These are phyloP conservation scores for Drosophila cracens DNA, from an alignment of 2,888 invertebrate species.

Conservation along the genomic window DNA sequence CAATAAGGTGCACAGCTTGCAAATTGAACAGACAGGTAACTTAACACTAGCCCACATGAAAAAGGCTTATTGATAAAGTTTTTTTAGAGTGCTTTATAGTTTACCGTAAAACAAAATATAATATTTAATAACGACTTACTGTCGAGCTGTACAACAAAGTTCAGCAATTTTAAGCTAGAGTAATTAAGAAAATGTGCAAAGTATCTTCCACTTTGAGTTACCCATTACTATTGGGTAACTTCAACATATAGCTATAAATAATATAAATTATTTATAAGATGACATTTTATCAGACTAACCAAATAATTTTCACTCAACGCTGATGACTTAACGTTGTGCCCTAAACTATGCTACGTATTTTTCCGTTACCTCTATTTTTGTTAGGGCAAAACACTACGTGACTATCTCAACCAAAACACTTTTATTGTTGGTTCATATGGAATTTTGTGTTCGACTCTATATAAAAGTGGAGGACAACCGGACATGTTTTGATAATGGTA, in stretches of 20 bases:
- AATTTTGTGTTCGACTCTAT: background rate
- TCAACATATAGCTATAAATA: background rate
- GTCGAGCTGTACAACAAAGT: background rate
- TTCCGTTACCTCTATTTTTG: background rate
- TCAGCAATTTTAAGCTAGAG: too few relatives aligned
- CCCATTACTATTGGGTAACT: background rate
- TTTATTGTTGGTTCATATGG: background rate
- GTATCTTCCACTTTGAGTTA: background rate
- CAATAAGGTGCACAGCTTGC: conserved; percentile 32
- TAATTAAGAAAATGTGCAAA: background rate
- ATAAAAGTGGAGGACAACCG: background rate
- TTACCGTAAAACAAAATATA: background rate
- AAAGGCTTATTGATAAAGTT: background rate
- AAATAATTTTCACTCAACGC: background rate
- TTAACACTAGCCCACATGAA: background rate
- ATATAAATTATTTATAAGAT: background rate
- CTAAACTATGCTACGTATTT: background rate
- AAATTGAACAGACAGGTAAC: conserved; percentile 33
- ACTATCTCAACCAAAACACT: background rate
- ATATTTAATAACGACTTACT: background rate
- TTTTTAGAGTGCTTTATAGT: too few relatives aligned
- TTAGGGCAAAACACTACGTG: conserved; percentile 1
- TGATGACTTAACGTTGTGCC: background rate
- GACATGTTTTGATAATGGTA: background rate
- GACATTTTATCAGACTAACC: background rate